Conservation (phyloP, 1,140 invertebrate genomes). For the Drosophila lini region DNA sequence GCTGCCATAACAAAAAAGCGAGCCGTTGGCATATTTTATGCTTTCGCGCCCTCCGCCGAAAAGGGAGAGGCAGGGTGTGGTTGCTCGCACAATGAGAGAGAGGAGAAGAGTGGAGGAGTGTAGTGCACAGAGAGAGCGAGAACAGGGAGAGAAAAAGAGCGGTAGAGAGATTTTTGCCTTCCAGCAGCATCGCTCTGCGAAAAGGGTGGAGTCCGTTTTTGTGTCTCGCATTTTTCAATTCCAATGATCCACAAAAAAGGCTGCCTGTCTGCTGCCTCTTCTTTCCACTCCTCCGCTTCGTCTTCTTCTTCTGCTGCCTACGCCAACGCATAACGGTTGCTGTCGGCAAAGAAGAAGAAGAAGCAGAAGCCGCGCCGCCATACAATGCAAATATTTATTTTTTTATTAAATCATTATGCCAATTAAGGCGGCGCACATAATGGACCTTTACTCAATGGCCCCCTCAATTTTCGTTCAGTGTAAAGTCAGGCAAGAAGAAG, state of each 20-base stretch:
- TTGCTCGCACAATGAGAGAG: slow-evolving; percentile 49
- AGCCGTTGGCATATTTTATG: slow-evolving; percentile 70
- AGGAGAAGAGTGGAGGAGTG: slow-evolving; percentile 2
- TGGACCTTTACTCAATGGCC: slow-evolving; percentile 8
- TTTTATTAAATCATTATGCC: slow-evolving; percentile 83
- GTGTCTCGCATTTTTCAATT: slow-evolving; percentile 66
- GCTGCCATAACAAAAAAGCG: slow-evolving; percentile 69
- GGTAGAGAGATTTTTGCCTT: slow-evolving; percentile 60
- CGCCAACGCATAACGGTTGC: slow-evolving; percentile 67
- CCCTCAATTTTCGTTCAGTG: slow-evolving; percentile 63
- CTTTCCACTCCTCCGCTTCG: slow-evolving; percentile 4
- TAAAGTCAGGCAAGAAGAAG: slow-evolving; percentile 40
- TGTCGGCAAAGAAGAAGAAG: slow-evolving; percentile 17
- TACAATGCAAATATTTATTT: slow-evolving; percentile 81
- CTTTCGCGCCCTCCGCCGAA: slow-evolving; percentile 58
- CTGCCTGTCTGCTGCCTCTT: slow-evolving; percentile 53
- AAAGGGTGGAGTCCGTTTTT: slow-evolving; percentile 73
- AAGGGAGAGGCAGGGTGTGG: slow-evolving; percentile 72
- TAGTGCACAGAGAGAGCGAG: slow-evolving; percentile 27
- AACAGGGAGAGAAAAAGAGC: slow-evolving; percentile 34
- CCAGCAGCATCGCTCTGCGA: slow-evolving; percentile 68
- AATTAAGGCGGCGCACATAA: slow-evolving; percentile 62
- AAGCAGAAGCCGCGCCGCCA: slow-evolving; percentile 48
- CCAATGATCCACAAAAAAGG: slow-evolving; percentile 82
- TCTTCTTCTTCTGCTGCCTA: slow-evolving; percentile 34